A percentile compares a stretch with the other conserved stretches of the same genome.
phyloP scores from a whole-genome alignment of 1,140 invertebrate genomes.

The Saccostrea echinata region DNA sequence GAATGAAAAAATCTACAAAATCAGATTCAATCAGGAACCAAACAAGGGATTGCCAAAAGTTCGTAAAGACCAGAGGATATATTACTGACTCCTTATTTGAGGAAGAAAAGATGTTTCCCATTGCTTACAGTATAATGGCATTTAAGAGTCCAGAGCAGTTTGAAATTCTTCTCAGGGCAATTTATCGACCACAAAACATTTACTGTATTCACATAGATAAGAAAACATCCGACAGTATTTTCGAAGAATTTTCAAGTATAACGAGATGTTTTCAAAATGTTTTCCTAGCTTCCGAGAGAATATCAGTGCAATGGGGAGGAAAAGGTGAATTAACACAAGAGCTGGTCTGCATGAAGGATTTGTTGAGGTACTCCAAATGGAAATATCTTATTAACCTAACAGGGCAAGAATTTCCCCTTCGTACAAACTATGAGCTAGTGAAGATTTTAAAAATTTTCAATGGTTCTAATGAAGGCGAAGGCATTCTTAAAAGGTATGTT shows the following conservation, averaged over 20 bases:
- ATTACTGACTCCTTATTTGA: slow-evolving; percentile 55
- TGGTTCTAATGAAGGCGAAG: slow-evolving; percentile 72
- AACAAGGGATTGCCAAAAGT: slow-evolving; percentile 33
- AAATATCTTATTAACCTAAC: slow-evolving; percentile 77
- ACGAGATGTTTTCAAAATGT: slow-evolving; percentile 70
- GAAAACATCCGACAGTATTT: slow-evolving; percentile 59
- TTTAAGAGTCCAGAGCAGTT: slow-evolving; percentile 70
- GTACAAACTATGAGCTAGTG: slow-evolving; percentile 73
- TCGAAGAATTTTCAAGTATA: slow-evolving; percentile 55
- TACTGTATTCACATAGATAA: slow-evolving; percentile 77
- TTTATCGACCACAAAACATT: slow-evolving; percentile 76
- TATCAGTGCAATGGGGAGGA: slow-evolving; percentile 65
- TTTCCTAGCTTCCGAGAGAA: slow-evolving; percentile 63
- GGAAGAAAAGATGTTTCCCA: slow-evolving; percentile 67
- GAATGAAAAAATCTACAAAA: neutral
- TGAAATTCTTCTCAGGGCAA: slow-evolving; percentile 68
- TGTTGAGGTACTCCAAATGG: slow-evolving; percentile 67
- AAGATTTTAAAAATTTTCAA: slow-evolving; percentile 69
- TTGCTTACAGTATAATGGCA: slow-evolving; percentile 74
- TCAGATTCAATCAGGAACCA: neutral
- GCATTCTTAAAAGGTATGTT: slow-evolving; percentile 58
- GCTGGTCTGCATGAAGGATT: slow-evolving; percentile 70
- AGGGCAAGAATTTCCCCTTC: slow-evolving; percentile 75
- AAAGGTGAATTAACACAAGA: slow-evolving; percentile 70
- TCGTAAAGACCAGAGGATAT: slow-evolving; percentile 55